Evolutionary conservation across 2,797 vertebrate genomes (phyloP).

Genomic region (Rhynchotus rufescens): DNA sequence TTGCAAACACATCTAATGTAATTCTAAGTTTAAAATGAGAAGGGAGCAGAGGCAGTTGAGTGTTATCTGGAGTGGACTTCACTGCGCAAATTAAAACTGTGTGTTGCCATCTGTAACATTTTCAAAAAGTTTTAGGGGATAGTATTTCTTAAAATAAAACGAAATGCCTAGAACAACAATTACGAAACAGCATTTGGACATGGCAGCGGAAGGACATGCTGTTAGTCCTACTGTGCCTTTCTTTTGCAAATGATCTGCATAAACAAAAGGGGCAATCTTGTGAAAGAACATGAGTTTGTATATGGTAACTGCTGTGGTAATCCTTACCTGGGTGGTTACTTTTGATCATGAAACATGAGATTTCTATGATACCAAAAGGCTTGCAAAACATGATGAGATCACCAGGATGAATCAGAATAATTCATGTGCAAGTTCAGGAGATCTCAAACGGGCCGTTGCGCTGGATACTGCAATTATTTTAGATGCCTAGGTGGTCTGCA

Average conservation of each 20-base stretch:
- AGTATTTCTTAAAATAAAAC: neutral
- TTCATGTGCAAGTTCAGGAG: neutral
- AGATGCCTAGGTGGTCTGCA: neutral
- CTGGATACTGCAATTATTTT: neutral
- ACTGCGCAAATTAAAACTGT: neutral
- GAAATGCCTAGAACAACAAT: neutral
- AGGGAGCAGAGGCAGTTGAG: neutral
- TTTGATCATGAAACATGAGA: neutral
- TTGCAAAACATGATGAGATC: neutral
- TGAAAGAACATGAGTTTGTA: neutral
- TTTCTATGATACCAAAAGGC: neutral
- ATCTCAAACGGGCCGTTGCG: neutral
- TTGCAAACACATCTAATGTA: neutral
- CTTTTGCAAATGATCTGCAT: neutral
- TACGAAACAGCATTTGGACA: neutral
- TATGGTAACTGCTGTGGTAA: neutral
- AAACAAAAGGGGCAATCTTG: neutral
- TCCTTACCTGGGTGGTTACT: neutral
- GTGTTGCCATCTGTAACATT: neutral
- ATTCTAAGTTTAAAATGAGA: neutral
- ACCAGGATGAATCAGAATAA: neutral
- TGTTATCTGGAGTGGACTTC: neutral
- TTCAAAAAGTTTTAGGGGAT: neutral
- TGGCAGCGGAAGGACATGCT: rapidly evolving
- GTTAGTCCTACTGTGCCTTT: neutral